Evolutionary conservation across 1,140 invertebrate genomes (phyloP).

Genomic region (Drosophila lacertosa): DNA sequence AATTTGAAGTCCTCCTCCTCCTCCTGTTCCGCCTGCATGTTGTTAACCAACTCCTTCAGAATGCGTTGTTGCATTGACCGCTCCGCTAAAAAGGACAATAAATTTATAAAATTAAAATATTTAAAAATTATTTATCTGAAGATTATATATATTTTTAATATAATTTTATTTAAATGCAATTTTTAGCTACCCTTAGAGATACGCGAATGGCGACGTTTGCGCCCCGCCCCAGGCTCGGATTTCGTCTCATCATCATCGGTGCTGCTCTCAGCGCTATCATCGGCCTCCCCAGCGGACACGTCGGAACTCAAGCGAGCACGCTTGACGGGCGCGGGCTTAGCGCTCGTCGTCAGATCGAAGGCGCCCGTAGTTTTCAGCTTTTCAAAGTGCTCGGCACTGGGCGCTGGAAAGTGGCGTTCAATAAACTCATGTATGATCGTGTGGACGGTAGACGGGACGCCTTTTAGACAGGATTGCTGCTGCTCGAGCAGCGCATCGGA

Average conservation of each 20-base stretch:
- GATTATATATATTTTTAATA: too few species aligned
- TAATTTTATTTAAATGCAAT: too few species aligned
- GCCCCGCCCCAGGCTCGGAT: too few species aligned
- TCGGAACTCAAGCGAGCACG: background rate
- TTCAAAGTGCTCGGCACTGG: constrained; percentile 92
- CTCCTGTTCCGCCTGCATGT: constrained; percentile 36
- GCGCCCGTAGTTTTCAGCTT: constrained; percentile 64
- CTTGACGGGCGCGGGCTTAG: constrained; percentile 10
- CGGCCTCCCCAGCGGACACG: background rate
- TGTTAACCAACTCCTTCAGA: constrained; percentile 45
- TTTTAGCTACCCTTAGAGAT: background rate
- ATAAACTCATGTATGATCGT: constrained; percentile 96
- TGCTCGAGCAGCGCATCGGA: constrained; percentile 98
- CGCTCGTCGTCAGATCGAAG: constrained; percentile 77
- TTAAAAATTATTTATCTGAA: too few species aligned
- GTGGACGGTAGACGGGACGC: constrained; percentile 99
- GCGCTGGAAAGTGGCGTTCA: constrained; percentile 98
- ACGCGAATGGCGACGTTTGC: background rate
- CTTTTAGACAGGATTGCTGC: constrained; percentile 96
- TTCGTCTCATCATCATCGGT: background rate
- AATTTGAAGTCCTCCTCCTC: background rate
- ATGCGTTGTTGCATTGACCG: constrained; percentile 64
- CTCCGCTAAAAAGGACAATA: constrained; percentile 28
- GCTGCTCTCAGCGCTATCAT: background rate
- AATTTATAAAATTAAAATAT: too few species aligned